phyloP scores from a whole-genome alignment of 2,797 vertebrate species.

The Ptychobarbus kaznakovi region DNA sequence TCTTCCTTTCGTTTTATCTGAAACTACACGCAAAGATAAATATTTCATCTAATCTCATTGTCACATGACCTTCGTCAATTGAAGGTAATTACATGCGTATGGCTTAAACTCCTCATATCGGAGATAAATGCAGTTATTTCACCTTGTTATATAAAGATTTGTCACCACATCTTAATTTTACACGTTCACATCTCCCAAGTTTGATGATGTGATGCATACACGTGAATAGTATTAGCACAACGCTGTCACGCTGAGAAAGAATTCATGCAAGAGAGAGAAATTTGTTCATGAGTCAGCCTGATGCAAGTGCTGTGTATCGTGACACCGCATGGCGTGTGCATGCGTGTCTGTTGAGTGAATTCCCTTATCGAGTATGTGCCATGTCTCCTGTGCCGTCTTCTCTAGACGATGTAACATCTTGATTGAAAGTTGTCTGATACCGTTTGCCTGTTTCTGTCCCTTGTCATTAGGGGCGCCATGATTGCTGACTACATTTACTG shows the following conservation, averaged over 20 bases:
- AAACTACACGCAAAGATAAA: neutral
- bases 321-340: neutral
- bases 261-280: neutral
- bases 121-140: neutral
- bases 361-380: conserved; percentile 56
- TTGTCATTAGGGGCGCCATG: conserved; percentile 80
- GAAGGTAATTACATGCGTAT: neutral
- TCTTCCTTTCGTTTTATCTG: neutral
- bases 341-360: conserved; percentile 8
- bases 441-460: conserved; percentile 67
- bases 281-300: conserved; percentile 18
- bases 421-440: conserved; percentile 64
- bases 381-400: conserved; percentile 32
- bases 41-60: neutral
- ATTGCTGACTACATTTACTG: conserved; percentile 86
- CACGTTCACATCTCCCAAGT: neutral
- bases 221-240: neutral
- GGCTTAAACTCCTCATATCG: neutral
- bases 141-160: neutral
- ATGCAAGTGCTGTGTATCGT: neutral
- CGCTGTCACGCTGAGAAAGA: neutral
- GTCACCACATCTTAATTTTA: neutral
- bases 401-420: conserved; percentile 57
- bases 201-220: neutral
- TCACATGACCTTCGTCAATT: neutral